Percentiles rank a stretch among this genome's conserved stretches.
These are phyloP conservation scores for Falco rusticolus DNA, from an alignment of 2,797 vertebrate species.

Conservation along the genomic window DNA sequence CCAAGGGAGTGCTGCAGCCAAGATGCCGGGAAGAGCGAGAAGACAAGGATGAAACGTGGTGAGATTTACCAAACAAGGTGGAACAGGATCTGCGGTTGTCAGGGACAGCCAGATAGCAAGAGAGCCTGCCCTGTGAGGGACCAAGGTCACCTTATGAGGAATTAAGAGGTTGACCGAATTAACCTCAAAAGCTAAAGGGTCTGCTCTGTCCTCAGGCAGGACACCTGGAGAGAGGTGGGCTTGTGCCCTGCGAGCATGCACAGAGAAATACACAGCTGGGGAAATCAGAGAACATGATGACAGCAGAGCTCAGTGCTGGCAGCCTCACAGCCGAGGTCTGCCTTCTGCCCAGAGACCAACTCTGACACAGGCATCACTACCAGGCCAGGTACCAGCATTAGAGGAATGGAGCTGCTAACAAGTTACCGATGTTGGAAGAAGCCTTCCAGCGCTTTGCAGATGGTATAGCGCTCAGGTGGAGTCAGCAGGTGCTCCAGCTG, in stretches of 20 bases:
- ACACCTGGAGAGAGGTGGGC: not conserved
- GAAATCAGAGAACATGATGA: accelerated
- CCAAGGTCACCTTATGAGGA: not conserved
- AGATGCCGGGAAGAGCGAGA: not conserved
- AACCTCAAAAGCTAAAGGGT: not conserved
- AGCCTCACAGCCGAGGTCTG: not conserved
- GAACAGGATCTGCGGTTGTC: accelerated
- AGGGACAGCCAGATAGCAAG: not conserved
- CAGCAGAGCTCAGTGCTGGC: not conserved
- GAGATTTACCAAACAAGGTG: not conserved
- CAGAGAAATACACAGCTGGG: not conserved
- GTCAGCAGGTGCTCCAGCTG: conserved; percentile 97
- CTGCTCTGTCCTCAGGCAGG: not conserved
- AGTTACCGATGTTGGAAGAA: conserved; percentile 97
- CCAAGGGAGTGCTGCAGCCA: not conserved
- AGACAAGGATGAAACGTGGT: accelerated
- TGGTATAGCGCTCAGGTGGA: conserved; percentile 89
- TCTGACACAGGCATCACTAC: not conserved
- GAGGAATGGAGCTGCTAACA: not conserved
- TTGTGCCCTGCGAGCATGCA: accelerated
- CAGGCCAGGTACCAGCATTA: not conserved
- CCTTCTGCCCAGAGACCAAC: accelerated
- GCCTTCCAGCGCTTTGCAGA: conserved; percentile 93
- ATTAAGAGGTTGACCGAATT: not conserved
- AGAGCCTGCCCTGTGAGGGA: accelerated